These are phyloP conservation scores for Garra rufa DNA, from an alignment of 2,113 vertebrate genomes.

Conservation along the genomic window DNA sequence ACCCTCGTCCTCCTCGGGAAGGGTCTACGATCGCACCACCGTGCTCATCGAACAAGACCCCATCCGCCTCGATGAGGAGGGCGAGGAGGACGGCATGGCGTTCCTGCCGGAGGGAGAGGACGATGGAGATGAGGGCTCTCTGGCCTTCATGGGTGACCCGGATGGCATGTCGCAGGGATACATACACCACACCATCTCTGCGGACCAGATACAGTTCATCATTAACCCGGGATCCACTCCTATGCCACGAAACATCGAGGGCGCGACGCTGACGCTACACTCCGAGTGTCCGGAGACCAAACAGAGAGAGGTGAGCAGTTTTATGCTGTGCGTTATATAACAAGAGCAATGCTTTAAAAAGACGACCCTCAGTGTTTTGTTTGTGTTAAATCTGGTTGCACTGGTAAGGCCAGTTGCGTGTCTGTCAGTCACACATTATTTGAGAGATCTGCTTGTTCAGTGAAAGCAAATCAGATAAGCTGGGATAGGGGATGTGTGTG, in stretches of 20 bases:
- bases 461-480: conserved; percentile 11
- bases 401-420: not conserved
- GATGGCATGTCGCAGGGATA: conserved; percentile 98
- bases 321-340: not conserved
- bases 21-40: conserved; percentile 94
- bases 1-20: conserved; percentile 84
- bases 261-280: conserved; percentile 94
- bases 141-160: conserved; percentile 88
- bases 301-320: conserved; percentile 85
- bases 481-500: not conserved
- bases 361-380: not conserved
- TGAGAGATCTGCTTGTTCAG: conserved; percentile 12
- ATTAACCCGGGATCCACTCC: conserved; percentile 98
- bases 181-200: conserved; percentile 97
- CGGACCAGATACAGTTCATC: conserved; percentile 96
- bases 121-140: conserved; percentile 82
- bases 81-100: conserved; percentile 83
- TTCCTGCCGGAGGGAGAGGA: conserved; percentile 90
- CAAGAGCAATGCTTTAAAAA: not conserved
- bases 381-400: not conserved
- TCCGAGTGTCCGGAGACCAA: conserved; percentile 98
- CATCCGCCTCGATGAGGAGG: conserved; percentile 84
- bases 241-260: conserved; percentile 98
- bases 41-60: conserved; percentile 98
- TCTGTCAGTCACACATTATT: conserved; percentile 10